Conservation (phyloP, 2,797 vertebrate genomes). For the Manis crassicaudata region DNA sequence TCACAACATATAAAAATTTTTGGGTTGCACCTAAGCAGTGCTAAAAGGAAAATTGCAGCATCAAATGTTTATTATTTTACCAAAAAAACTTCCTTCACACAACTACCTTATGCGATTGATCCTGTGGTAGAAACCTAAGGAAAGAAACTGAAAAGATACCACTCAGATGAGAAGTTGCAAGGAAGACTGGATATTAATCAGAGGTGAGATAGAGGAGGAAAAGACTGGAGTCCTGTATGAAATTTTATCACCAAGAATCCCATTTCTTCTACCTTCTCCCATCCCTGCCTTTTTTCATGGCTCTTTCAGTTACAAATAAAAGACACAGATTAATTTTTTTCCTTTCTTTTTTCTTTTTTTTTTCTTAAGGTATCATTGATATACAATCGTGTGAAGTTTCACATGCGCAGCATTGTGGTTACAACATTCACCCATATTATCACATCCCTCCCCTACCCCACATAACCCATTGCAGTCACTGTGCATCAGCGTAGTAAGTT, state of each 20-base stretch:
- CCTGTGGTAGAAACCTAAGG: background rate
- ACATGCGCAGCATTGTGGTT: no score
- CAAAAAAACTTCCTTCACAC: background rate
- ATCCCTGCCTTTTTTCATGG: background rate
- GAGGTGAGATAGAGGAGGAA: background rate
- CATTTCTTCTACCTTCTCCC: background rate
- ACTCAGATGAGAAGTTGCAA: background rate
- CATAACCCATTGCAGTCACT: no score
- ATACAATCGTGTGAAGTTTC: no score
- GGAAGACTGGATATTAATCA: background rate
- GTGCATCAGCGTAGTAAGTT: no score
- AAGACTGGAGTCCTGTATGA: background rate
- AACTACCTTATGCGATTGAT: background rate
- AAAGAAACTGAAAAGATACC: background rate
- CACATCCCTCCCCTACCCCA: no score
- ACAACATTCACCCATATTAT: no score
- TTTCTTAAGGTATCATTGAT: no score
- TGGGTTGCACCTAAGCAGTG: background rate
- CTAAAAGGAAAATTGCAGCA: background rate
- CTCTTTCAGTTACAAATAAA: background rate
- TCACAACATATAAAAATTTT: background rate
- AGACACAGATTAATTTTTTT: background rate
- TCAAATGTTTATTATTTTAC: background rate
- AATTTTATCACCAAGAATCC: background rate
- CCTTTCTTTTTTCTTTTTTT: no score